Percentiles rank a stretch among this genome's conserved stretches.
phyloP scores from a whole-genome alignment of 2,888 invertebrate species.

The Trimorus sp. region DNA sequence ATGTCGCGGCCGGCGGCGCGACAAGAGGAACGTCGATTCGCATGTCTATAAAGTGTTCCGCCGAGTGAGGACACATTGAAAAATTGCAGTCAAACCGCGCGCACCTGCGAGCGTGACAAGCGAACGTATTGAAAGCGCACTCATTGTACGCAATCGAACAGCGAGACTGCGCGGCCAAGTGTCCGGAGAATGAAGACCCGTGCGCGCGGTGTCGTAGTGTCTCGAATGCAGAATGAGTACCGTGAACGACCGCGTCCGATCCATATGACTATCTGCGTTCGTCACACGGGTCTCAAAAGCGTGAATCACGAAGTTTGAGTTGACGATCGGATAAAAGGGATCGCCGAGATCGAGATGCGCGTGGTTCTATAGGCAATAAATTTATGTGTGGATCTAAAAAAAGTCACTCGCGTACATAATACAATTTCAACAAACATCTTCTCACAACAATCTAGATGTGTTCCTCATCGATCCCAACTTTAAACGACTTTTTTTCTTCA shows the following conservation, averaged over 20 bases:
- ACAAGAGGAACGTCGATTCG: conserved; percentile 39
- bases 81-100: conserved; percentile 57
- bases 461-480: no score
- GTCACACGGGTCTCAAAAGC: conserved; percentile 75
- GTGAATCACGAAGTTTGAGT: conserved; percentile 16
- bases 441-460: no score
- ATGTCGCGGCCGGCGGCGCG: conserved; percentile 13
- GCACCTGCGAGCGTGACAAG: conserved; percentile 68
- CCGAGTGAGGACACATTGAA: conserved; percentile 60
- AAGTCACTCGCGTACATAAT: no score
- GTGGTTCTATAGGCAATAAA: no score
- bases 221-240: conserved; percentile 75
- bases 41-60: conserved; percentile 43
- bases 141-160: conserved; percentile 62
- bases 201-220: conserved; percentile 70
- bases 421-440: no score
- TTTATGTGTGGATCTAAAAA: no score
- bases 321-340: conserved; percentile 18
- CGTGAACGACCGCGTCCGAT: conserved; percentile 74
- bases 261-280: conserved; percentile 76
- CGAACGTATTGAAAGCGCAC: conserved; percentile 64
- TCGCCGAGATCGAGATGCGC: not conserved
- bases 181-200: conserved; percentile 70
- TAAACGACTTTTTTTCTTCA: no score
- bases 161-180: conserved; percentile 43